Evolutionary conservation across 1,140 invertebrate genomes (phyloP).

Genomic region (Ceratoteleas bidentatus): DNA sequence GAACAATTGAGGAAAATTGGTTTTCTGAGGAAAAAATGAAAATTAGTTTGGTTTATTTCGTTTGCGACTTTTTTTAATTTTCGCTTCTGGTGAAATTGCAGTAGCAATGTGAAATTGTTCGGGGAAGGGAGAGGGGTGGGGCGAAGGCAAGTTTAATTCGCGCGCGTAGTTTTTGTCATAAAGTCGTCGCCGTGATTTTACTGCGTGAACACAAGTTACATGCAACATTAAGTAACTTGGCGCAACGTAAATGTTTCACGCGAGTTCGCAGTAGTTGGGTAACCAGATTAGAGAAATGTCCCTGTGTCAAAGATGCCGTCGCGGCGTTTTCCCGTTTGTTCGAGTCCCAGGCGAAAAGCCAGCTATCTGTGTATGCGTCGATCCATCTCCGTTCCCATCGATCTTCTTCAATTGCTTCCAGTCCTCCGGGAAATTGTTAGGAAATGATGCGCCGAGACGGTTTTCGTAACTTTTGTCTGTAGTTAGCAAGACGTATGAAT

Average conservation of each 20-base stretch:
- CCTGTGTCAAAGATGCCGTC: conserved; percentile 39
- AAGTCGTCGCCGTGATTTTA: conserved; percentile 36
- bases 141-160: conserved; percentile 23
- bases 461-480: conserved; percentile 43
- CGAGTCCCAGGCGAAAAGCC: conserved; percentile 49
- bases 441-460: conserved; percentile 49
- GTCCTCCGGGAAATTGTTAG: conserved; percentile 56
- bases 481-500: conserved; percentile 46
- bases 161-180: conserved; percentile 34
- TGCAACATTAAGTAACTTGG: conserved; percentile 48
- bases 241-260: conserved; percentile 38
- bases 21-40: too few relatives aligned
- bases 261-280: conserved; percentile 43
- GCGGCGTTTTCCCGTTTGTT: conserved; percentile 50
- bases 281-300: conserved; percentile 51
- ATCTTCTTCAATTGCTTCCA: conserved; percentile 60
- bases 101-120: too few relatives aligned
- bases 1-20: too few relatives aligned
- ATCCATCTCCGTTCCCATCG: conserved; percentile 49
- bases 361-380: conserved; percentile 27
- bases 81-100: too few relatives aligned
- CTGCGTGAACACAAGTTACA: conserved; percentile 42
- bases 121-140: too few relatives aligned
- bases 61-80: too few relatives aligned
- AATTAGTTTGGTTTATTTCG: too few relatives aligned